These are phyloP conservation scores for Odontomyia ornata DNA, from an alignment of 2,888 invertebrate genomes.

Conservation along the genomic window DNA sequence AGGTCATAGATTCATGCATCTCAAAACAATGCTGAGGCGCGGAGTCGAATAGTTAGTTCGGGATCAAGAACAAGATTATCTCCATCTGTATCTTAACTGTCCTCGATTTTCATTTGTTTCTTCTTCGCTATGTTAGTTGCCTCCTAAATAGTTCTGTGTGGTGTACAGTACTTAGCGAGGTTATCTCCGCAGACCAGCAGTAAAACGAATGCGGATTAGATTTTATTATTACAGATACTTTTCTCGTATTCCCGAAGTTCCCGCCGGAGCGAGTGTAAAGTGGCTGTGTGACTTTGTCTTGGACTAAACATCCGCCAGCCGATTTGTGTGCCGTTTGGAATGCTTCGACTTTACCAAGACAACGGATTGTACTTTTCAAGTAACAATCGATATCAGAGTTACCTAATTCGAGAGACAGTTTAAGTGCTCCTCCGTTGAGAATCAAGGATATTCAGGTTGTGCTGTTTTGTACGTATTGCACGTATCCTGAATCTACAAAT, in stretches of 20 bases:
- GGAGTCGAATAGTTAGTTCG: background rate
- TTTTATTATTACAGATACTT: conserved; percentile 32
- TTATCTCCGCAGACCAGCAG: conserved; percentile 33
- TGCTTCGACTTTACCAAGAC: conserved; percentile 4
- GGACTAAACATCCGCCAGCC: conserved; percentile 36
- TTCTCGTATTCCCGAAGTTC: conserved; percentile 11
- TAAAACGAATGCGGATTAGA: conserved; percentile 33
- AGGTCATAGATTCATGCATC: background rate
- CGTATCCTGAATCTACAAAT: too few species aligned
- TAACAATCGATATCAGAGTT: background rate
- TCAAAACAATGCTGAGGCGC: background rate
- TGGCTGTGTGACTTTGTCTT: conserved; percentile 8
- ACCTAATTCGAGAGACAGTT: background rate
- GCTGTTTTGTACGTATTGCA: too few species aligned
- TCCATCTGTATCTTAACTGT: too few species aligned
- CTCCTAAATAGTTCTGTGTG: conserved; percentile 23
- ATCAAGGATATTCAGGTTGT: too few species aligned
- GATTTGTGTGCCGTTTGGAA: conserved; percentile 11
- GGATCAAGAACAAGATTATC: background rate
- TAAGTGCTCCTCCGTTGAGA: too few species aligned
- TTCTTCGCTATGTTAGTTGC: background rate
- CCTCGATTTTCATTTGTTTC: conserved; percentile 27
- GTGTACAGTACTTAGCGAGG: conserved; percentile 33
- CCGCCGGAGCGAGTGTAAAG: conserved; percentile 18
- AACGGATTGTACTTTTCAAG: background rate